Percentiles rank a stretch among this genome's conserved stretches.
Conservation (phyloP, 2,113 vertebrate genomes). For the Oxygymnocypris stewartii region DNA sequence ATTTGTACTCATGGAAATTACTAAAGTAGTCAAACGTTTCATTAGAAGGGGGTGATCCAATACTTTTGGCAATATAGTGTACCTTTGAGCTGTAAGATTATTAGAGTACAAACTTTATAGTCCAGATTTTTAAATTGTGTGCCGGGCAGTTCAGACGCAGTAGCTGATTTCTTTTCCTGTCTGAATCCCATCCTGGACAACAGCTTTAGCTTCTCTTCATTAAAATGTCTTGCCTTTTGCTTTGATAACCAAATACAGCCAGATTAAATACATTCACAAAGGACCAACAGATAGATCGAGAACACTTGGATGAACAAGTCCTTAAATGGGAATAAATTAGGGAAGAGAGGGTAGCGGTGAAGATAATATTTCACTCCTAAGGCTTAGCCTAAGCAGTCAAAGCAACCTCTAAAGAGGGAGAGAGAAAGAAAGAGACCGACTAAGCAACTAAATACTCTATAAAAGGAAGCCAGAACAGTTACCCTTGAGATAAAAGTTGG, state of each 20-base stretch:
- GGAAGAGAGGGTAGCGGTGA: slow-evolving; percentile 41
- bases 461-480: slow-evolving; percentile 32
- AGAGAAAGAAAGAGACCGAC: slow-evolving; percentile 15
- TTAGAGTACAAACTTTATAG: background rate
- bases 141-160: background rate
- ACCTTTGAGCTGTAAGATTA: background rate
- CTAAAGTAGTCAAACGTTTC: no score
- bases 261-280: slow-evolving; percentile 53
- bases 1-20: no score
- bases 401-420: slow-evolving; percentile 28
- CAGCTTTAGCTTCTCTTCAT: slow-evolving; percentile 52
- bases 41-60: no score
- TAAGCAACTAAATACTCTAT: slow-evolving; percentile 34
- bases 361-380: slow-evolving; percentile 51
- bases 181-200: slow-evolving; percentile 38
- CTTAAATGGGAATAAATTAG: slow-evolving; percentile 63
- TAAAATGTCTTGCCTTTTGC: slow-evolving; percentile 41
- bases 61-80: no score
- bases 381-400: slow-evolving; percentile 44
- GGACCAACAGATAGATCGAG: slow-evolving; percentile 44
- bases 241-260: slow-evolving; percentile 56
- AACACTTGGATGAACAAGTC: slow-evolving; percentile 57
- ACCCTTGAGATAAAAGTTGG: slow-evolving; percentile 15
- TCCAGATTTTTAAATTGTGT: background rate
- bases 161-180: slow-evolving; percentile 17